phyloP scores from a whole-genome alignment of 2,888 invertebrate species.

The Allophyes oxyacanthae region DNA sequence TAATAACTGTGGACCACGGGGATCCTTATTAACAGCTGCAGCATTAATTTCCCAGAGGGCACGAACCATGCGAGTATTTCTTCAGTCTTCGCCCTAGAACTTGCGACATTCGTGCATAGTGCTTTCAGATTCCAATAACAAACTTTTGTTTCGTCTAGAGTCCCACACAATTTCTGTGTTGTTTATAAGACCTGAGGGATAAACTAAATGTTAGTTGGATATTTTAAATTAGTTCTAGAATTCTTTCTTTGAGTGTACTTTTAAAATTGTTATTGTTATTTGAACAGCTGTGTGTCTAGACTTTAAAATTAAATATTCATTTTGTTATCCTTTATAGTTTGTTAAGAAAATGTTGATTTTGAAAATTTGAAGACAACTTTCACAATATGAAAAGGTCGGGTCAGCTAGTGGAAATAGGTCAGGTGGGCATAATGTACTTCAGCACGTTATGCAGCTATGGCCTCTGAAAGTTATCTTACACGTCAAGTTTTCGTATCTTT shows the following conservation, averaged over 20 bases:
- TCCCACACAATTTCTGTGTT: constrained; percentile 4
- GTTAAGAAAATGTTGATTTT: constrained; percentile 32
- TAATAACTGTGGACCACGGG: constrained; percentile 22
- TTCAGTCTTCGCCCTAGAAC: constrained; percentile 23
- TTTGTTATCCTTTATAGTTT: constrained; percentile 22
- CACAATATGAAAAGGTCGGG: constrained; percentile 37
- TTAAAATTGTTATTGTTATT: constrained; percentile 11
- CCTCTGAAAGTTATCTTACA: constrained; percentile 24
- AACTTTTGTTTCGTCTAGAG: constrained; percentile 42
- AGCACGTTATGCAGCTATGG: constrained; percentile 18
- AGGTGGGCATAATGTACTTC: constrained; percentile 30
- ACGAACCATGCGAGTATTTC: constrained; percentile 19
- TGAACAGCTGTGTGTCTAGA: neutral
- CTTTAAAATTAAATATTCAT: constrained; percentile 19
- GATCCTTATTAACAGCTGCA: constrained; percentile 29
- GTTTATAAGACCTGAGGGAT: neutral
- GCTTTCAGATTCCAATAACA: constrained; percentile 50
- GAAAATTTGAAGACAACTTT: constrained; percentile 35
- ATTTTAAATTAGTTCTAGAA: constrained; percentile 12
- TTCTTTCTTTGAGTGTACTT: constrained; percentile 4
- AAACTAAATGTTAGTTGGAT: constrained; percentile 17
- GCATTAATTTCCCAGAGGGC: constrained; percentile 48
- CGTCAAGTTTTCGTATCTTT: constrained; percentile 13
- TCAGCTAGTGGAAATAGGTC: constrained; percentile 35
- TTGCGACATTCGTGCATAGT: constrained; percentile 8